A percentile compares a stretch with the other conserved stretches of the same genome.
Evolutionary conservation across 2,113 vertebrate species (phyloP).

Genomic region (Stigmatopora argus): DNA sequence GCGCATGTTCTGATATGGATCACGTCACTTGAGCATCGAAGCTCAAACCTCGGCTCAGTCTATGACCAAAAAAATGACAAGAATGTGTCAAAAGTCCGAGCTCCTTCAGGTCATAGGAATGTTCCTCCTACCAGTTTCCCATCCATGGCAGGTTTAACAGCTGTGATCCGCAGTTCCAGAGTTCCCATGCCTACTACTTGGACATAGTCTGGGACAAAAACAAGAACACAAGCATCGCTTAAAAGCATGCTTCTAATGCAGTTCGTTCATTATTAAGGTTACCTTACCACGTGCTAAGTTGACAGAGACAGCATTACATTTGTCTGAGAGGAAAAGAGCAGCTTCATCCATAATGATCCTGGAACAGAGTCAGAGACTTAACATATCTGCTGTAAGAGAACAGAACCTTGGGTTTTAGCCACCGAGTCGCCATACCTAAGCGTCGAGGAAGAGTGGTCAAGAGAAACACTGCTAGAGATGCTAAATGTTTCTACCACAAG

Average conservation of each 20-base stretch:
- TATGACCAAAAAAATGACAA: conserved; percentile 35
- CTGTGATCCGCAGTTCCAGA: conserved; percentile 87
- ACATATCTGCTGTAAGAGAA: not conserved
- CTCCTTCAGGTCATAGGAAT: not conserved
- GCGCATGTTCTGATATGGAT: conserved; percentile 93
- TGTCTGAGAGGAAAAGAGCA: conserved; percentile 90
- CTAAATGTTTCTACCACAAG: conserved; percentile 94
- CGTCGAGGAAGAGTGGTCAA: conserved; percentile 89
- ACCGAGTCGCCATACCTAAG: conserved; percentile 74
- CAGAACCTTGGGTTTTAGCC: not conserved
- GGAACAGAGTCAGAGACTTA: conserved; percentile 10
- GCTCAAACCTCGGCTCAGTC: conserved; percentile 85
- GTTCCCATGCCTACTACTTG: conserved; percentile 96
- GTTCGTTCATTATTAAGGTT: not conserved
- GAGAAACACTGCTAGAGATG: conserved; percentile 87
- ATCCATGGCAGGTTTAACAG: conserved; percentile 80
- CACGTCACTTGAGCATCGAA: conserved; percentile 94
- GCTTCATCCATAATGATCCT: conserved; percentile 97
- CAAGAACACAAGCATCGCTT: conserved; percentile 3
- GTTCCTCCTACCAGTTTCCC: conserved; percentile 76
- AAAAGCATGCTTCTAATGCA: not conserved
- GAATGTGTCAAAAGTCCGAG: not conserved
- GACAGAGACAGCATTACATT: conserved; percentile 81
- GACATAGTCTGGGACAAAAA: conserved; percentile 82
- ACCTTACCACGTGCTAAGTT: conserved; percentile 84